Evolutionary conservation across 2,888 invertebrate species (phyloP).

Genomic region (Diaperis boleti): DNA sequence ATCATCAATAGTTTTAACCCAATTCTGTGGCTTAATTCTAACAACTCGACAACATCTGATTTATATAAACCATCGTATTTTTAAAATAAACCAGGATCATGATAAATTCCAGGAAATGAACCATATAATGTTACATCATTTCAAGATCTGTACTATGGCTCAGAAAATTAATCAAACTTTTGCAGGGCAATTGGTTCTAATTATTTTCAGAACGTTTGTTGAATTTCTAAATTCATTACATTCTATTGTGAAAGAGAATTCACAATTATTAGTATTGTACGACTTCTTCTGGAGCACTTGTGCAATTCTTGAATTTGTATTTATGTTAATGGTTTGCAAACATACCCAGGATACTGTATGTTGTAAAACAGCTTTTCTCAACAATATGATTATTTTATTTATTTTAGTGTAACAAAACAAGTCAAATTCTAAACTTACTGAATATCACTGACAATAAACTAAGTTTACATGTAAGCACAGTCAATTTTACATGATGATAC

Average conservation of each 20-base stretch:
- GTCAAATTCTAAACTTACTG: constrained; percentile 20
- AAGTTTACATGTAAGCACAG: constrained; percentile 9
- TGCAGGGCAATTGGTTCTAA: constrained; percentile 27
- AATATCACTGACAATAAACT: neutral
- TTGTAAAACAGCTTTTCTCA: neutral
- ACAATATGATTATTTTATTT: neutral
- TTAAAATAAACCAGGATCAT: neutral
- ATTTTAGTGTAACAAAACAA: constrained; percentile 24
- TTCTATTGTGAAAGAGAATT: constrained; percentile 22
- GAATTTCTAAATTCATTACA: constrained; percentile 35
- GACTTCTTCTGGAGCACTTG: constrained; percentile 34
- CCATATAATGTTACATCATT: constrained; percentile 10
- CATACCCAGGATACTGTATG: constrained; percentile 17
- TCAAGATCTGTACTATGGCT: constrained; percentile 17
- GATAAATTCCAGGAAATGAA: constrained; percentile 5
- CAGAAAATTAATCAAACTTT: constrained; percentile 25
- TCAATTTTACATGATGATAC: neutral
- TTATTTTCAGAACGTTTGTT: constrained; percentile 27
- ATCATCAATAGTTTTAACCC: constrained; percentile 30
- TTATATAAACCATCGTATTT: constrained; percentile 3
- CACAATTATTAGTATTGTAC: constrained; percentile 11
- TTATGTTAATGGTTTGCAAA: constrained; percentile 21
- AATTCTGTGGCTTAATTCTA: constrained; percentile 31
- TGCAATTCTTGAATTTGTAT: constrained; percentile 25
- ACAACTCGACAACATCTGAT: constrained; percentile 28